A percentile compares a stretch with the other conserved stretches of the same genome.
Evolutionary conservation across 2,113 vertebrate genomes (phyloP).

Genomic region (Meles meles): DNA sequence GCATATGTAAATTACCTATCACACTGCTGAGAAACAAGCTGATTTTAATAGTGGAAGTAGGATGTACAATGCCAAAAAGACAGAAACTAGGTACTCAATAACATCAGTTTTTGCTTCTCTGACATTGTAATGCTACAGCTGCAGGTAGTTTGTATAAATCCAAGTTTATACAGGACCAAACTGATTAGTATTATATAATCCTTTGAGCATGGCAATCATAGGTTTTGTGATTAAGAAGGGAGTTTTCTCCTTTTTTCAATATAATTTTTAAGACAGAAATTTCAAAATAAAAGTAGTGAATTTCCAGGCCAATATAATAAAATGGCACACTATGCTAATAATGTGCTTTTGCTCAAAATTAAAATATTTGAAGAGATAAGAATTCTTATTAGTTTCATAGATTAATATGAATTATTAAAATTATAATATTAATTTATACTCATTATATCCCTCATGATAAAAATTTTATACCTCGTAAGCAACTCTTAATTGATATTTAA

Average conservation of each 20-base stretch:
- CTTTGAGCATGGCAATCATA: not conserved
- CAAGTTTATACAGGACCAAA: not conserved
- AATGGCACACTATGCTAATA: not conserved
- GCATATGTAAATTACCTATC: not conserved
- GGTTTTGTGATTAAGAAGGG: not conserved
- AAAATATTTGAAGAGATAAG: not conserved
- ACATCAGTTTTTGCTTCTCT: not conserved
- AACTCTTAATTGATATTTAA: not conserved
- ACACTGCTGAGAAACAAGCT: not conserved
- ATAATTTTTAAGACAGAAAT: not conserved
- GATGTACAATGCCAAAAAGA: not conserved
- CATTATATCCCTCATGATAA: not conserved
- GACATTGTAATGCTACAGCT: not conserved
- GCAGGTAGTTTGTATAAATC: not conserved
- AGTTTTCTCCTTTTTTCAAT: not conserved
- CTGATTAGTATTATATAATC: not conserved
- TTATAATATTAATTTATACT: not conserved
- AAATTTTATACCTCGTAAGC: not conserved
- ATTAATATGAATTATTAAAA: slow-evolving; percentile 4
- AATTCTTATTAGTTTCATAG: slow-evolving; percentile 6
- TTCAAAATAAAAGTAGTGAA: not conserved
- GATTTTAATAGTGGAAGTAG: not conserved
- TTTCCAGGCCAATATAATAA: slow-evolving; percentile 15
- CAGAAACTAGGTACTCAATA: not conserved
- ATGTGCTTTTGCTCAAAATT: slow-evolving; percentile 23